These are phyloP conservation scores for Eurystomus gularis DNA, from an alignment of 2,113 vertebrate genomes.

Conservation along the genomic window DNA sequence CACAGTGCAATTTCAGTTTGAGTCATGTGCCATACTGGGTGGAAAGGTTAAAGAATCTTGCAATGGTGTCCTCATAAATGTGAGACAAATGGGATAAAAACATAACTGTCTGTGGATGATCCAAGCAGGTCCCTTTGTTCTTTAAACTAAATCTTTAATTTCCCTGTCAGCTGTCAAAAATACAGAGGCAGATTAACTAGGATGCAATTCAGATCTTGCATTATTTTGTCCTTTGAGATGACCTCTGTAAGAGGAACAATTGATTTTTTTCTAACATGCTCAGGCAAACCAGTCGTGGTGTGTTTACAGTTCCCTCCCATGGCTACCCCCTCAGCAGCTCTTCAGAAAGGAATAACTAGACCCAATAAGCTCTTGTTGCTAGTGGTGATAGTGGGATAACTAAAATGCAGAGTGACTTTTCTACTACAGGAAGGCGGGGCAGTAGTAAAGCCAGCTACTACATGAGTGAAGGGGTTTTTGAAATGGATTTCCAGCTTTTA, in stretches of 20 bases:
- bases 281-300: slow-evolving; percentile 5
- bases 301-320: slow-evolving; percentile 43
- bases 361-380: neutral
- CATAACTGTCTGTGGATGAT: neutral
- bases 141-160: neutral
- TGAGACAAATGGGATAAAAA: neutral
- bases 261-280: slow-evolving; percentile 43
- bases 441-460: neutral
- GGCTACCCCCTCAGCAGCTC: slow-evolving; percentile 39
- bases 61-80: neutral
- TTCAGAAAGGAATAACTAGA: slow-evolving; percentile 12
- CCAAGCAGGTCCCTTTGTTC: neutral
- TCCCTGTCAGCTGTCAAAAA: neutral
- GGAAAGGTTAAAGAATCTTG: neutral
- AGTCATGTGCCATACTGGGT: neutral
- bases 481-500: neutral
- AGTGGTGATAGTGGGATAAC: neutral
- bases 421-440: neutral
- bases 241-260: slow-evolving; percentile 17
- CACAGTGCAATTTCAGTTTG: neutral
- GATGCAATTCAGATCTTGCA: neutral
- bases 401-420: slow-evolving; percentile 22
- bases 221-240: slow-evolving; percentile 3
- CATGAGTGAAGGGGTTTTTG: neutral
- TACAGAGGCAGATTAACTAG: neutral